These are phyloP conservation scores for Alviniconcha strummeri DNA, from an alignment of 2,888 invertebrate species.

Conservation along the genomic window DNA sequence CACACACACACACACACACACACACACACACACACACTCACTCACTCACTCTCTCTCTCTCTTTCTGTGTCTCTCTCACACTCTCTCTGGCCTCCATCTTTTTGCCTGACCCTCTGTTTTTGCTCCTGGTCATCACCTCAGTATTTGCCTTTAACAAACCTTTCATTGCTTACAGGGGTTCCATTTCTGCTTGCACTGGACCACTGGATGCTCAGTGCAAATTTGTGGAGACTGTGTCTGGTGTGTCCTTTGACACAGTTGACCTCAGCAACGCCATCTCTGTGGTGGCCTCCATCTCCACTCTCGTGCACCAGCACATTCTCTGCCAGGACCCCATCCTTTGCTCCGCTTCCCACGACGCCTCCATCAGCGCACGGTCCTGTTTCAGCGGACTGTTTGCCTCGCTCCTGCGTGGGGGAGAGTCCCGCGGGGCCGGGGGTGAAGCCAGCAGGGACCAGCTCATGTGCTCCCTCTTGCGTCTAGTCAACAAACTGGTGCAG, in stretches of 20 bases:
- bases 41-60: no score
- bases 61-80: no score
- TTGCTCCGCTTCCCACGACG: constrained; percentile 73
- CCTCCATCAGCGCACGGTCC: constrained; percentile 75
- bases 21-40: no score
- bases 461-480: constrained; percentile 68
- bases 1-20: no score
- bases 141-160: not conserved
- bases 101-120: no score
- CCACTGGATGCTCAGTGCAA: constrained; percentile 86
- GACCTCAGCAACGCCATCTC: constrained; percentile 84
- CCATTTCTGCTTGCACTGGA: constrained; percentile 72
- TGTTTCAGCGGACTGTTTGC: constrained; percentile 85
- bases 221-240: constrained; percentile 81
- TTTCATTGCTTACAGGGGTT: constrained; percentile 73
- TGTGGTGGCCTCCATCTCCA: constrained; percentile 82
- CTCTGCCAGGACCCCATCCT: constrained; percentile 64
- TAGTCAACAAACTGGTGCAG: constrained; percentile 61
- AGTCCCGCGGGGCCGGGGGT: constrained; percentile 57
- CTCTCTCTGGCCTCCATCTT: no score
- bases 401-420: constrained; percentile 81
- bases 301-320: constrained; percentile 68
- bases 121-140: no score
- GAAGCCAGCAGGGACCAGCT: constrained; percentile 67
- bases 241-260: constrained; percentile 81